phyloP scores from a whole-genome alignment of 2,888 invertebrate genomes.

The Mesopsocus fuscifrons region DNA sequence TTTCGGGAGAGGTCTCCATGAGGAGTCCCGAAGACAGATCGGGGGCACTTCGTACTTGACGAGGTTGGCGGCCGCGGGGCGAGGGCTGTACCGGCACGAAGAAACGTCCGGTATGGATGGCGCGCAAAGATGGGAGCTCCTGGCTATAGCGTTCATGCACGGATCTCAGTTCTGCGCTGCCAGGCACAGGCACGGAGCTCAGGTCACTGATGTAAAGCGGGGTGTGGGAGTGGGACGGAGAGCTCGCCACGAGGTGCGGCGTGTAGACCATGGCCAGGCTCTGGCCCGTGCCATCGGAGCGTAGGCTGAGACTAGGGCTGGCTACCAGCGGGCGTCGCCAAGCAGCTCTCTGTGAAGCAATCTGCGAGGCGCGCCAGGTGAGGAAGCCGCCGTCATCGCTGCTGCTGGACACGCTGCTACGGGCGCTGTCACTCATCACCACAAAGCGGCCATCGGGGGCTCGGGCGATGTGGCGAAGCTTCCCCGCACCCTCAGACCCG shows the following conservation, averaged over 20 bases:
- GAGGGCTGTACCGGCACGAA: conserved; percentile 41
- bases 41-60: conserved; percentile 43
- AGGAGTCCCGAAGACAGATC: conserved; percentile 38
- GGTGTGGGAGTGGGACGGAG: conserved; percentile 40
- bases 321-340: conserved; percentile 44
- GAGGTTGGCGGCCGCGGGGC: conserved; percentile 33
- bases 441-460: conserved; percentile 59
- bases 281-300: conserved; percentile 41
- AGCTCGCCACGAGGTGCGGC: conserved; percentile 41
- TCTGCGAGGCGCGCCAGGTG: conserved; percentile 31
- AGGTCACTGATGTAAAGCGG: conserved; percentile 57
- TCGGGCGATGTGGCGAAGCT: conserved; percentile 45
- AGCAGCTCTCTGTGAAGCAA: conserved; percentile 29
- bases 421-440: conserved; percentile 36
- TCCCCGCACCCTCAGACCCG: neutral
- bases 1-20: conserved; percentile 65
- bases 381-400: conserved; percentile 77
- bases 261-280: conserved; percentile 24
- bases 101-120: conserved; percentile 35
- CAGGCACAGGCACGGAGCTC: conserved; percentile 66
- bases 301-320: conserved; percentile 45
- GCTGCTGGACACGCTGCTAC: conserved; percentile 36
- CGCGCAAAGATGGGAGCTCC: conserved; percentile 47
- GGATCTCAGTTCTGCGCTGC: conserved; percentile 41
- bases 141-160: conserved; percentile 44